A percentile compares a stretch with the other conserved stretches of the same genome.
Evolutionary conservation across 2,113 vertebrate species (phyloP).

Genomic region (Phoenicopterus ruber): DNA sequence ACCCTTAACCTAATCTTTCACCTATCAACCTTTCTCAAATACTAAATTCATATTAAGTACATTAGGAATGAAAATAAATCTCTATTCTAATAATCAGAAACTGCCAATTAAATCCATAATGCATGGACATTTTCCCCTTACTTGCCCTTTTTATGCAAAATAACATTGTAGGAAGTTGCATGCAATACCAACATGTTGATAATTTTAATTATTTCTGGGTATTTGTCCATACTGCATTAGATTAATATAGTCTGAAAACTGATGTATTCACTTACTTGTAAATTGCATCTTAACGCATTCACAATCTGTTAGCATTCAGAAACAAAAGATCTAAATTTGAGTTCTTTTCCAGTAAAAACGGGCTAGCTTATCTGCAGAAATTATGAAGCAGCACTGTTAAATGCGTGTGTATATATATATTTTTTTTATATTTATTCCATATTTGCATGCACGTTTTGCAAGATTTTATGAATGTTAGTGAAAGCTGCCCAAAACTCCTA

Average conservation of each 20-base stretch:
- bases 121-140: constrained; percentile 41
- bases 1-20: constrained; percentile 18
- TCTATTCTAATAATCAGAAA: constrained; percentile 34
- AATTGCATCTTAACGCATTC: constrained; percentile 19
- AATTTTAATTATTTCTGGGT: constrained; percentile 51
- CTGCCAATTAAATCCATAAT: constrained; percentile 66
- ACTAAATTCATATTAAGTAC: constrained; percentile 34
- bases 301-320: neutral
- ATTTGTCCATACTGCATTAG: constrained; percentile 55
- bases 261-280: constrained; percentile 47
- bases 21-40: constrained; percentile 30
- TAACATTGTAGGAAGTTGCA: neutral
- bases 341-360: neutral
- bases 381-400: neutral
- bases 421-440: neutral
- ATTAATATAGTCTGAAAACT: constrained; percentile 47
- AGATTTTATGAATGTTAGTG: neutral
- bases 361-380: neutral
- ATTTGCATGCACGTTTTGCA: neutral
- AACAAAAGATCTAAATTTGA: neutral
- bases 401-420: neutral
- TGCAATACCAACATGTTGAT: constrained; percentile 49
- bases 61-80: constrained; percentile 48
- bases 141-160: constrained; percentile 64
- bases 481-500: neutral